phyloP scores from a whole-genome alignment of 2,888 invertebrate genomes.

The Anthophora plumipes region DNA sequence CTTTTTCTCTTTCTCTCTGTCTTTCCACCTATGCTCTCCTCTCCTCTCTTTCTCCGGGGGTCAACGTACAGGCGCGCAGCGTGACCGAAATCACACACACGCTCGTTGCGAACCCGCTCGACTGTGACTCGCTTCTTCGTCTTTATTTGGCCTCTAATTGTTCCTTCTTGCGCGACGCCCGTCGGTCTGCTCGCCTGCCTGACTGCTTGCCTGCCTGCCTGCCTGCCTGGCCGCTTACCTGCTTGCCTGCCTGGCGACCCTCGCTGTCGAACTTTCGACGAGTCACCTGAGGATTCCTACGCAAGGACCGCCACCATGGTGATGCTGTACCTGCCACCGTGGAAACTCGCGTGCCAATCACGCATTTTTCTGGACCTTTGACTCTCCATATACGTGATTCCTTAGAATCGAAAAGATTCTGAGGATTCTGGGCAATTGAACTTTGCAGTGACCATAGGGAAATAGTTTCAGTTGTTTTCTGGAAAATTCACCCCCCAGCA shows the following conservation, averaged over 20 bases:
- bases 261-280: conserved; percentile 57
- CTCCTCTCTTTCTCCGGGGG: conserved; percentile 74
- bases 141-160: conserved; percentile 81
- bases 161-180: conserved; percentile 73
- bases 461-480: too few species aligned
- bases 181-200: conserved; percentile 58
- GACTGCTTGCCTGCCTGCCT: conserved; percentile 42
- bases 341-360: conserved; percentile 31
- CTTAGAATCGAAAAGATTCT: not conserved
- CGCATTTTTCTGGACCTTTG: conserved; percentile 27
- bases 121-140: conserved; percentile 79
- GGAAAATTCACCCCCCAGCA: too few species aligned
- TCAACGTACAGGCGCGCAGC: conserved; percentile 84
- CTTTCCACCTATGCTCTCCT: conserved; percentile 52
- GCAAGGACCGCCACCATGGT: conserved; percentile 5
- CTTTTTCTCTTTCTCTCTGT: conserved; percentile 61
- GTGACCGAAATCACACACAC: conserved; percentile 84
- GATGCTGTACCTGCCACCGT: conserved; percentile 21
- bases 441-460: too few species aligned
- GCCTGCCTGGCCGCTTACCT: not conserved
- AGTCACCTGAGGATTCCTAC: conserved; percentile 44
- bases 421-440: too few species aligned
- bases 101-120: conserved; percentile 81
- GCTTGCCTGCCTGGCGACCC: conserved; percentile 12
- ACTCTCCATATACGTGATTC: not conserved